Percentiles rank a stretch among this genome's conserved stretches.
Evolutionary conservation across 2,797 vertebrate species (phyloP).

Genomic region (Enteromius trimaculatus): DNA sequence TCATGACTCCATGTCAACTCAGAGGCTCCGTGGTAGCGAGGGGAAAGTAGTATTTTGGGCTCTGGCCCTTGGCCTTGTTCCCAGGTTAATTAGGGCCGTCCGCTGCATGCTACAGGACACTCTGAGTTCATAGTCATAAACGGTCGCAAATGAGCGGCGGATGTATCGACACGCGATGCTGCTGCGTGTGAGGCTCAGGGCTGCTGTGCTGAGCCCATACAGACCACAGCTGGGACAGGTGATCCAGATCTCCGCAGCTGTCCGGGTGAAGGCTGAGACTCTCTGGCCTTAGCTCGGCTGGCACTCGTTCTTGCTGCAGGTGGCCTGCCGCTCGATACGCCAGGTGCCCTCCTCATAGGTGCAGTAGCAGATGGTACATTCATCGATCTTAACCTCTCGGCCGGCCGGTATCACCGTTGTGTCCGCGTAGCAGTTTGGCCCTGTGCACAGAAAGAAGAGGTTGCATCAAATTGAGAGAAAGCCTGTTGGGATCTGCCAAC

Average conservation of each 20-base stretch:
- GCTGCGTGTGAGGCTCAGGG: conserved; percentile 45
- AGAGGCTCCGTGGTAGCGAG: conserved; percentile 43
- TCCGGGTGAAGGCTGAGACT: conserved; percentile 67
- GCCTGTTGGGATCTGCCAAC: neutral
- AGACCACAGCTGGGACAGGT: conserved; percentile 53
- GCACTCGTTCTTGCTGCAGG: conserved; percentile 97
- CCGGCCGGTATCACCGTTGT: conserved; percentile 94
- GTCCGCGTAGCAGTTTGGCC: conserved; percentile 97
- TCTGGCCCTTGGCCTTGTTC: conserved; percentile 39
- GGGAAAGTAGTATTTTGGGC: conserved; percentile 45
- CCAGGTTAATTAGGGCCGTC: conserved; percentile 45
- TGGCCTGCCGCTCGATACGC: conserved; percentile 95
- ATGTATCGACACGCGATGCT: conserved; percentile 44
- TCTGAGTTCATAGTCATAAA: conserved; percentile 57
- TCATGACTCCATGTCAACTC: conserved; percentile 51
- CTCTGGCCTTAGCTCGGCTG: conserved; percentile 83
- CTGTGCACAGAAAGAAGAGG: conserved; percentile 69
- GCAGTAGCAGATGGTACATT: conserved; percentile 98
- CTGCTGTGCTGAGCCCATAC: conserved; percentile 48
- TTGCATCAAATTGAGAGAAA: conserved; percentile 23
- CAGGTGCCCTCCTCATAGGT: conserved; percentile 98
- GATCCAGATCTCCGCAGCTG: conserved; percentile 67
- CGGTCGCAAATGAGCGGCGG: conserved; percentile 55
- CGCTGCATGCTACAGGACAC: conserved; percentile 54
- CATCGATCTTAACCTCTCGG: conserved; percentile 94